Conservation (phyloP, 92 coral and sea anemone species). For the Zoanthus gigantus region DNA sequence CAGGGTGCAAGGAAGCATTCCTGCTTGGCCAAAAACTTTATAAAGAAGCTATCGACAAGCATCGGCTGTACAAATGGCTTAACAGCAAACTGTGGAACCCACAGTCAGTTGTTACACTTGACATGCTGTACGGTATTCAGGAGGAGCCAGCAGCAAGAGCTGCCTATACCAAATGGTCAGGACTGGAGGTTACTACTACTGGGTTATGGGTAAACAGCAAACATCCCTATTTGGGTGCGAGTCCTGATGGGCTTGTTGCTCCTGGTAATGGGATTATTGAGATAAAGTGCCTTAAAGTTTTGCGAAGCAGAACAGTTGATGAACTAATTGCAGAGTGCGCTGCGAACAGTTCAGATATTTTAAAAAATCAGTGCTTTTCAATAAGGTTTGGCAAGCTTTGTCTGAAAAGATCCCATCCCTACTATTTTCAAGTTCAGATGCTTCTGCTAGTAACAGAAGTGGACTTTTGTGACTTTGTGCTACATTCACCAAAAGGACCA, state of each 20-base stretch:
- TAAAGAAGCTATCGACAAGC: background rate
- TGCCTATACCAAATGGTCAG: slow-evolving; percentile 12
- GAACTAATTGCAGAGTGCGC: background rate
- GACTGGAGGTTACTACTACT: background rate
- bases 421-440: slow-evolving; percentile 23
- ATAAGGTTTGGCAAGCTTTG: slow-evolving; percentile 2
- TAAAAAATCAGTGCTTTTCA: background rate
- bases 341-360: background rate
- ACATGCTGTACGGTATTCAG: slow-evolving; percentile 8
- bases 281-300: slow-evolving; percentile 8
- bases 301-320: background rate
- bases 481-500: slow-evolving; percentile 43
- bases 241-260: slow-evolving; percentile 13
- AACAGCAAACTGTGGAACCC: slow-evolving; percentile 11
- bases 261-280: background rate
- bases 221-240: slow-evolving; percentile 27
- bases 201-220: slow-evolving; percentile 27
- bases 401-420: background rate
- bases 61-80: background rate
- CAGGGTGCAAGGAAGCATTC: slow-evolving; percentile 12
- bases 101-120: slow-evolving; percentile 6
- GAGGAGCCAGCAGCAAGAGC: slow-evolving; percentile 43
- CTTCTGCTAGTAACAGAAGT: slow-evolving; percentile 19
- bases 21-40: background rate
- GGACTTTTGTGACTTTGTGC: slow-evolving; percentile 36